Evolutionary conservation across 2,113 vertebrate species (phyloP), one percentile per base, ranked within the genome.

Genomic region (Xyrauchen texanus): DNA sequence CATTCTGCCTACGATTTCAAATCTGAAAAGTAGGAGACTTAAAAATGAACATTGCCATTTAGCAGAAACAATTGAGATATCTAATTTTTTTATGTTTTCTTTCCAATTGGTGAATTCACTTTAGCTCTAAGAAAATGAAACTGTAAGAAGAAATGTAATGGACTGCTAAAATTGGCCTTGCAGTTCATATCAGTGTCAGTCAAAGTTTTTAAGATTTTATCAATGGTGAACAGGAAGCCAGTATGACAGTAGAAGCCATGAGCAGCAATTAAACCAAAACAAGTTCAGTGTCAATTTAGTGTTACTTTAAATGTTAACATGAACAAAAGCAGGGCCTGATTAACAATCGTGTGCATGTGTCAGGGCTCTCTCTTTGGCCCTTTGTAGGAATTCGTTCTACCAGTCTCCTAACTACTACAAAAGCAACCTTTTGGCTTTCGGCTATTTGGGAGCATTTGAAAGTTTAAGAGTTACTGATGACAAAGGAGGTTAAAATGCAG

Each of bases 391-490:
- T n/a, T n/a, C n/a, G n/a, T n/a, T n/a, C n/a, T n/a, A n/a, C n/a
- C n/a, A n/a, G n/a, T n/a, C n/a, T n/a, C n/a, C n/a, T n/a, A n/a
- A n/a, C n/a, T n/a, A n/a, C n/a, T n/a, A n/a, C n/a, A n/a, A n/a
- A n/a, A n/a, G n/a, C n/a, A n/a, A n/a, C n/a, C n/a, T n/a, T n/a
- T n/a, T n/a, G n/a, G n/a, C n/a, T n/a, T n/a, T n/a, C n/a, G n/a
- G n/a, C 81, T 46, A 87, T 88, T 81, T 49, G 55, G 88, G 90
- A 86, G 82, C 85, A 88, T 84, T n/a, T n/a, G n/a, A n/a, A n/a
- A n/a, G n/a, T n/a, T n/a, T n/a, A n/a, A n/a, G n/a, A n/a, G n/a
- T n/a, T n/a, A n/a, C n/a, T n/a, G n/a, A n/a, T n/a, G n/a, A n/a
- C n/a, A n/a, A n/a, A n/a, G n/a, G n/a, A n/a, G n/a, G n/a, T n/a